Percentiles rank a stretch among this genome's conserved stretches.
Conservation (phyloP, 1,140 invertebrate species). For the Paralvinella palmiformis region DNA sequence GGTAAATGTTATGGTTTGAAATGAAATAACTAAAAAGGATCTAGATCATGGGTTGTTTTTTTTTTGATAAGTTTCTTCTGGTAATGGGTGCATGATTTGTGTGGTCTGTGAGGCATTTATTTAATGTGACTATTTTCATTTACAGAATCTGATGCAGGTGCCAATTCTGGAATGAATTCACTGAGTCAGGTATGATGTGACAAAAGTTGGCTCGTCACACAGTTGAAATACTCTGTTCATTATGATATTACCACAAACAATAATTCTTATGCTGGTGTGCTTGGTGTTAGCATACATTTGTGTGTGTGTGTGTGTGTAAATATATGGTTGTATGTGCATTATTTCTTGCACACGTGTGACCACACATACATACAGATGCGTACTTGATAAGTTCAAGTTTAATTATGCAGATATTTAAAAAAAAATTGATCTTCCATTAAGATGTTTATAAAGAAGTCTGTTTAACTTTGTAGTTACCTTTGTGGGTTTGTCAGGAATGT, state of each 20-base stretch:
- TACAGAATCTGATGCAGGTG: too few relatives aligned
- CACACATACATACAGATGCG: neutral
- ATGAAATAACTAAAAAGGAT: neutral
- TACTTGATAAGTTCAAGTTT: neutral
- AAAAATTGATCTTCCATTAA: neutral
- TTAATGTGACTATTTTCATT: neutral
- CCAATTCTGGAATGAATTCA: too few relatives aligned
- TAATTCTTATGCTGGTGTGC: too few relatives aligned
- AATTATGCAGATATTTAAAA: neutral
- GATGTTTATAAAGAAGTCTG: neutral
- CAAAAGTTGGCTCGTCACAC: too few relatives aligned
- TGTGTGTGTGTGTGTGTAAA: neutral
- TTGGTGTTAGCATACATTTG: too few relatives aligned
- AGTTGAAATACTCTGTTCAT: too few relatives aligned
- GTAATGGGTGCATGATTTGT: neutral
- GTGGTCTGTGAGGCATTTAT: neutral
- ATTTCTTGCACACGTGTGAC: neutral
- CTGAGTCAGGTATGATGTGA: too few relatives aligned
- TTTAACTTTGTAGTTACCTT: slow-evolving; percentile 20
- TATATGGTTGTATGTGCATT: neutral
- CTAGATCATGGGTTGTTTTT: neutral
- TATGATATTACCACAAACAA: too few relatives aligned
- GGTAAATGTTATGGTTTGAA: neutral
- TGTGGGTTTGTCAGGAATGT: slow-evolving; percentile 43
- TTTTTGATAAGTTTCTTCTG: neutral